These are phyloP conservation scores for Chrosomus eos DNA, from an alignment of 2,797 vertebrate species.

Conservation along the genomic window DNA sequence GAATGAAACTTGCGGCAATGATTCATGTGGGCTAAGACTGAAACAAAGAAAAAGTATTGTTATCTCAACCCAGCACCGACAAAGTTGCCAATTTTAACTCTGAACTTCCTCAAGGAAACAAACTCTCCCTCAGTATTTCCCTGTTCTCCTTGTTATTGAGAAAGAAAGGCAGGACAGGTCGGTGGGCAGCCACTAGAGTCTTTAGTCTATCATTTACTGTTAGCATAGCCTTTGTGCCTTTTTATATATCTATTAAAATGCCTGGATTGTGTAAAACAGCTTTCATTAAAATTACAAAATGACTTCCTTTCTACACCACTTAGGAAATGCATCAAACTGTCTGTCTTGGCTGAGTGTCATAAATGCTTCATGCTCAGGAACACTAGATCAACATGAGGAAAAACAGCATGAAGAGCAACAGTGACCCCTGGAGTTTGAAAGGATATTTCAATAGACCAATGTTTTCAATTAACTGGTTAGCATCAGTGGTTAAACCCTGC, in stretches of 20 bases:
- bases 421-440: slow-evolving; percentile 51
- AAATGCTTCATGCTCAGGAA: slow-evolving; percentile 15
- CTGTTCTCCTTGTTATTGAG: slow-evolving; percentile 18
- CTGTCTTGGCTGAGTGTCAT: neutral
- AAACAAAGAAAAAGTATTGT: slow-evolving; percentile 30
- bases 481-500: neutral
- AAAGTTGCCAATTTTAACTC: slow-evolving; percentile 5
- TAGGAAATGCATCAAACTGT: slow-evolving; percentile 14
- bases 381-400: neutral
- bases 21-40: neutral
- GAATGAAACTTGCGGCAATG: slow-evolving; percentile 17
- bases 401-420: slow-evolving; percentile 42
- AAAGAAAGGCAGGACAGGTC: neutral
- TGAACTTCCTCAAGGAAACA: slow-evolving; percentile 30
- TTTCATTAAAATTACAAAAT: slow-evolving; percentile 12
- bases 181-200: neutral
- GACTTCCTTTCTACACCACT: neutral
- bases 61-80: slow-evolving; percentile 35
- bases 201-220: neutral
- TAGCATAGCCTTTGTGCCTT: neutral
- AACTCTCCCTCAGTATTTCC: slow-evolving; percentile 9
- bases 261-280: slow-evolving; percentile 15
- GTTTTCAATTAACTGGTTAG: neutral
- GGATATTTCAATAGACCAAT: neutral
- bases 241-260: neutral